Percentiles rank a stretch among this genome's conserved stretches.
Conservation (phyloP, 1,140 invertebrate species). For the Diprion similis region DNA sequence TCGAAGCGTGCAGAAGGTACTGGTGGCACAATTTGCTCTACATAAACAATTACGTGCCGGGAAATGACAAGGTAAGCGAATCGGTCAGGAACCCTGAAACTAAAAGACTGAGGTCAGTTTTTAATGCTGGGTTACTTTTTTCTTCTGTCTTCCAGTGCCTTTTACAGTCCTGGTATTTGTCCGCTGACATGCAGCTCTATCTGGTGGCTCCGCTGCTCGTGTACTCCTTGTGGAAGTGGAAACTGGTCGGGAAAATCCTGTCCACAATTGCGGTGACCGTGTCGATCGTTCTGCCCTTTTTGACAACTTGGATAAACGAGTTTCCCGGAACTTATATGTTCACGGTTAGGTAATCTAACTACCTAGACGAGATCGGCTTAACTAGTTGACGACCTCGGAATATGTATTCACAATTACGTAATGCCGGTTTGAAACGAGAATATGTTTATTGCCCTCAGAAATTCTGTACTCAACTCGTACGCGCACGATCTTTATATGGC, state of each 20-base stretch:
- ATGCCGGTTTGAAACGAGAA: not conserved
- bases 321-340: constrained; percentile 17
- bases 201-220: constrained; percentile 49
- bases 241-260: constrained; percentile 26
- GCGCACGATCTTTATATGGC: constrained; percentile 11
- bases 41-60: constrained; percentile 30
- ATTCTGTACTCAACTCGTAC: constrained; percentile 10
- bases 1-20: constrained; percentile 34
- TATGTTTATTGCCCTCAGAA: constrained; percentile 9
- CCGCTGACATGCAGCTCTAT: constrained; percentile 72
- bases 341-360: constrained; percentile 12
- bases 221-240: constrained; percentile 38
- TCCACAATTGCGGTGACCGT: constrained; percentile 19
- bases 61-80: constrained; percentile 13
- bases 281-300: constrained; percentile 36
- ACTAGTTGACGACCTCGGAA: not conserved
- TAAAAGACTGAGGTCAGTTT: not conserved
- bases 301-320: constrained; percentile 8
- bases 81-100: not conserved
- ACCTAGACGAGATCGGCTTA: not conserved
- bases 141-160: constrained; percentile 58
- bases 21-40: constrained; percentile 50
- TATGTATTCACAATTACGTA: not conserved
- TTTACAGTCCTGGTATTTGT: constrained; percentile 68
- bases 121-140: not conserved